A percentile compares a stretch with the other conserved stretches of the same genome.
These are phyloP conservation scores for Borostomias antarcticus DNA, from an alignment of 2,797 vertebrate species.

Conservation along the genomic window DNA sequence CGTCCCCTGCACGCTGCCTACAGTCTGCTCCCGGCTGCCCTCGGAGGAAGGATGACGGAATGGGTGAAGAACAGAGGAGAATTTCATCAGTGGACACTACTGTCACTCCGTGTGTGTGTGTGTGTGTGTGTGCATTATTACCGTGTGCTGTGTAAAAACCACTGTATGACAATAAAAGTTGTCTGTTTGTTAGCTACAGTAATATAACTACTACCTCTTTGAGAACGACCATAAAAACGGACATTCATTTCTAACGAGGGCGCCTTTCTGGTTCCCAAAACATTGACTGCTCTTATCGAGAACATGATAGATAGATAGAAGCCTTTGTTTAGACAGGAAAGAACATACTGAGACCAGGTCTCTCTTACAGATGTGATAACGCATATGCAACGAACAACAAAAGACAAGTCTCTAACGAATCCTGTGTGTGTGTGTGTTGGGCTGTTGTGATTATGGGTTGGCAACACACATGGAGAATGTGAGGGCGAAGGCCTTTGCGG, in stretches of 20 bases:
- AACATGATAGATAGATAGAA: not conserved
- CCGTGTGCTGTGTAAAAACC: no score
- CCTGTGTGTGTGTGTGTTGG: slow-evolving; percentile 39
- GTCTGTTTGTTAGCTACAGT: not conserved
- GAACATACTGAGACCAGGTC: no score
- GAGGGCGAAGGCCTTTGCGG: not conserved
- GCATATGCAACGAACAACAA: not conserved
- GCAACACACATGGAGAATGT: slow-evolving; percentile 6
- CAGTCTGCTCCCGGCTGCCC: no score
- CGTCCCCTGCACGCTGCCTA: no score
- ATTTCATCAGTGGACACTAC: no score
- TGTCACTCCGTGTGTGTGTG: no score
- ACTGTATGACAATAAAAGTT: no score
- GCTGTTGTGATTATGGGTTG: slow-evolving; percentile 29
- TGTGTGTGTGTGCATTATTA: not conserved
- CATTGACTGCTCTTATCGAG: not conserved
- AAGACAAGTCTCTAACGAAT: slow-evolving; percentile 7
- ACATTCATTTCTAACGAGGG: not conserved
- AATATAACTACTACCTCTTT: not conserved
- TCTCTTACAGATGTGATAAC: no score
- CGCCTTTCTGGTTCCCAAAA: not conserved
- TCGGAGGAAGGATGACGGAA: no score
- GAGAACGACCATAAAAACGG: not conserved
- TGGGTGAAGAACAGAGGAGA: no score
- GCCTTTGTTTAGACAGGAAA: no score